Conservation (phyloP, 2,113 vertebrate species). For the Notarius quadriscutis region DNA sequence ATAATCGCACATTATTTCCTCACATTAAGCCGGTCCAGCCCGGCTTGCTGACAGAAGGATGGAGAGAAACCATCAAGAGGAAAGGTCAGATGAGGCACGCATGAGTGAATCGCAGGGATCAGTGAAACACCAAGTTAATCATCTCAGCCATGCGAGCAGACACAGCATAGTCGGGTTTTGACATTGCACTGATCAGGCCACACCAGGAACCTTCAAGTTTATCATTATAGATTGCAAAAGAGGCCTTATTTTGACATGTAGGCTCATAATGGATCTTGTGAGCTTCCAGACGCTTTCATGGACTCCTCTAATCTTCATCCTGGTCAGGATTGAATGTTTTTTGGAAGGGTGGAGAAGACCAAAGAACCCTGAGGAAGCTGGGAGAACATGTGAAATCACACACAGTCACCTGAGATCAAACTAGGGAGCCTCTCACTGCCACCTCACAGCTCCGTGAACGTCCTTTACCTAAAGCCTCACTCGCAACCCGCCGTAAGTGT, state of each 20-base stretch:
- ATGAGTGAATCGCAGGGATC: slow-evolving; percentile 5
- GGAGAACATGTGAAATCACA: not conserved
- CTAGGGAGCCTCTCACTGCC: no score
- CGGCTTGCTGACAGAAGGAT: not conserved
- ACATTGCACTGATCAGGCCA: not conserved
- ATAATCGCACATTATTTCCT: not conserved
- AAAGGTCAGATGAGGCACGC: slow-evolving; percentile 18
- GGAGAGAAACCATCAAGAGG: not conserved
- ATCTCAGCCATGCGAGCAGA: slow-evolving; percentile 19
- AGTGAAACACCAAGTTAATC: slow-evolving; percentile 46
- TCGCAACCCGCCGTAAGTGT: no score
- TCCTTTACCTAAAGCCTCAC: no score
- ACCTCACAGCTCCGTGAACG: no score
- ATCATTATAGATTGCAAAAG: not conserved
- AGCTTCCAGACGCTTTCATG: not conserved
- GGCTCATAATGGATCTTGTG: no score
- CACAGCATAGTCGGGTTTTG: not conserved
- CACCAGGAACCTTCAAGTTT: no score
- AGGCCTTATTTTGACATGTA: no score
- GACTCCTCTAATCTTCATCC: not conserved
- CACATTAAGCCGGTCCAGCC: not conserved
- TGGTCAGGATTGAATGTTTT: not conserved
- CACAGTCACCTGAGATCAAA: no score
- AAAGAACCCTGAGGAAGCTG: not conserved
- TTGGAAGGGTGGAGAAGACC: no score